Evolutionary conservation across 2,113 vertebrate genomes (phyloP), one percentile per base, ranked within the genome.

Genomic region (Sterna hirundo): DNA sequence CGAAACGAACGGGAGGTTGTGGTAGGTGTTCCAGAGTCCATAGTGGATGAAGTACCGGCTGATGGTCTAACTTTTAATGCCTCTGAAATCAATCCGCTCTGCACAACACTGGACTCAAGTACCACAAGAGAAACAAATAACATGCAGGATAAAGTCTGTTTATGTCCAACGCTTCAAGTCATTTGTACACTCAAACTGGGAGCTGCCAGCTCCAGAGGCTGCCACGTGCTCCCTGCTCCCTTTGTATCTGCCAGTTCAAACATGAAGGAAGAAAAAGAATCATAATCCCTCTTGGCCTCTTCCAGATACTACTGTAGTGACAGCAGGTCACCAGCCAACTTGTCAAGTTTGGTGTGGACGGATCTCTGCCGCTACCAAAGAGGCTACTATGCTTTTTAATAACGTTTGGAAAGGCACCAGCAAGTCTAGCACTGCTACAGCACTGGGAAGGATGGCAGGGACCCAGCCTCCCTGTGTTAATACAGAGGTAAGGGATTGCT

Each of bases 231-330:
- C 96, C 77, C 70, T 42, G 68, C 77, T 88, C 74, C 88, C 26
- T 85, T 95, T 96, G 77, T 90, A 42, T 94, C 66, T 93, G 89
- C 93, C 91, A 88, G 72, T 40, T 95, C 84, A 90, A 92, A 95
- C 78, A 94, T 11, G 89, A 95, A 14, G 5, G 52, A 86, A 82
- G 90, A 84, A 92, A 94, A 79, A 66, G 12, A 69, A 51, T 36
- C 42, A 13, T 49, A 87, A 93, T 77, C 64, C 71, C 79, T 76
- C 75, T 57, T 42, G 61, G 86, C 52, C 77, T 26, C 91, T 86
- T 36, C n/a, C 70, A 79, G 81, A 93, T 70, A 47, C 54, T 69
- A 29, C 87, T 69, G 79, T 42, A 89, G 62, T 29, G 91, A 87
- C 62, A 61, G 83, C 68, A 71, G 55, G 65, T 42, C 68, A 72